Base-by-base conservation (phyloP, 2,888 invertebrate genomes). In the Noctua janthina region DNA sequence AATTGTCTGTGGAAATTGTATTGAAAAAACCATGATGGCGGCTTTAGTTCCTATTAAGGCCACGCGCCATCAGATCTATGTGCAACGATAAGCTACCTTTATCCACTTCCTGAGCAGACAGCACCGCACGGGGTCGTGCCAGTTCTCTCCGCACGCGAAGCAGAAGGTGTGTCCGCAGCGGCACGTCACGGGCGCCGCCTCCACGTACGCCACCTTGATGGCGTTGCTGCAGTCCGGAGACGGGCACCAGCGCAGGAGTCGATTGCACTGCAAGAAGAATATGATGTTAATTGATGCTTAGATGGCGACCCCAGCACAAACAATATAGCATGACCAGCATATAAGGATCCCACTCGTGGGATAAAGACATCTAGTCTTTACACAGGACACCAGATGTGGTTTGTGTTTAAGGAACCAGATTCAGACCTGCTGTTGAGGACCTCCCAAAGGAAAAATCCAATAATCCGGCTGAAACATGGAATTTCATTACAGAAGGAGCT, bases 121-220 rank as follows among this genome's bases (percentile, higher is more conserved):
- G 96, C 99, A 99, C 91, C 98, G 98, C 68, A 99, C 99, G 49
- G 99, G 99, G 94, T 99, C 99, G 96, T 99, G 99, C 99, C 99
- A 99, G 96, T 99, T 99, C 97, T 99, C 99, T 43, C 99, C 99
- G 96, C 99, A 99, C 76, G 98, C 98, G 97, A 99, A 99, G 96
- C 99, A 99, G 97, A 99, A 99, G 54, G 98, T 98, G 96, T 99
- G 99, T 54, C 98, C 98, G 96, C 99, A 99, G 94, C 98, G 98
- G 95, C 99, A 99, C 64, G 98, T 98, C 59, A 99, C 99, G 23
- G 99, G 98, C 94, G 98, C 98, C 67, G 98, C 97, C 94, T 99
- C 99, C 78, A 98, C 98, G 95, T 99, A 99, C 92, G 98, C 98
- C 88, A 99, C 99, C 95, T 99, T 99, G 89, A 99, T 98, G 43